Evolutionary conservation across 2,113 vertebrate genomes (phyloP).

Genomic region (Syngnathus floridae): DNA sequence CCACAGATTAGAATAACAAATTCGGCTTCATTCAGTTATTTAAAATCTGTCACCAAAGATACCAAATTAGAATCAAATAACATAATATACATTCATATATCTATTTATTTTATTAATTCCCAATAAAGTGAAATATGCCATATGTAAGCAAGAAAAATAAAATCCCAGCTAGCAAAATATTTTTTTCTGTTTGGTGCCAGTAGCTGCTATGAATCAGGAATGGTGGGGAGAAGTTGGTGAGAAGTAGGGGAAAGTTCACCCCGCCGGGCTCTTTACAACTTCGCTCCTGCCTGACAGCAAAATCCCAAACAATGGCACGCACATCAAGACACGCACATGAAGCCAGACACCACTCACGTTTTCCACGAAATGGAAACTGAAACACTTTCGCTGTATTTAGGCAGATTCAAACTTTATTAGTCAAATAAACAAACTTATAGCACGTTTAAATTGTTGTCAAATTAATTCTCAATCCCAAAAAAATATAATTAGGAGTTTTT

Average conservation of each 20-base stretch:
- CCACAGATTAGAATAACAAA: background rate
- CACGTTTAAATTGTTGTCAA: too few species aligned
- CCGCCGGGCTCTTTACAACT: slow-evolving; percentile 36
- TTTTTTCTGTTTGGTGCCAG: background rate
- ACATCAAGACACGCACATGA: slow-evolving; percentile 3
- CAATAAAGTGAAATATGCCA: background rate
- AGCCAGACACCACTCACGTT: slow-evolving; percentile 28
- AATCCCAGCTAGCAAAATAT: background rate
- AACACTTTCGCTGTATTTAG: background rate
- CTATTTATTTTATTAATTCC: background rate
- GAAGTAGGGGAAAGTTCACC: slow-evolving; percentile 72
- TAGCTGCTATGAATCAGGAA: slow-evolving; percentile 23
- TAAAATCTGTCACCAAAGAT: background rate
- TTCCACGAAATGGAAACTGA: slow-evolving; percentile 9
- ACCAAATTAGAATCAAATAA: background rate
- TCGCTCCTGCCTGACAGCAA: slow-evolving; percentile 26
- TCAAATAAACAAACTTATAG: too few species aligned
- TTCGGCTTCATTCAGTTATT: background rate
- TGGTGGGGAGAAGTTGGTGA: slow-evolving; percentile 43
- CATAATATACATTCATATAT: background rate
- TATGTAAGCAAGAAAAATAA: background rate
- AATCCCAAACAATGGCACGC: slow-evolving; percentile 25
- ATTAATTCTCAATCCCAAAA: too few species aligned
- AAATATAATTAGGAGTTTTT: too few species aligned
- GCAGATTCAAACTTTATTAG: background rate